phyloP scores from a whole-genome alignment of 2,797 vertebrate genomes.

The Acridotheres tristis region DNA sequence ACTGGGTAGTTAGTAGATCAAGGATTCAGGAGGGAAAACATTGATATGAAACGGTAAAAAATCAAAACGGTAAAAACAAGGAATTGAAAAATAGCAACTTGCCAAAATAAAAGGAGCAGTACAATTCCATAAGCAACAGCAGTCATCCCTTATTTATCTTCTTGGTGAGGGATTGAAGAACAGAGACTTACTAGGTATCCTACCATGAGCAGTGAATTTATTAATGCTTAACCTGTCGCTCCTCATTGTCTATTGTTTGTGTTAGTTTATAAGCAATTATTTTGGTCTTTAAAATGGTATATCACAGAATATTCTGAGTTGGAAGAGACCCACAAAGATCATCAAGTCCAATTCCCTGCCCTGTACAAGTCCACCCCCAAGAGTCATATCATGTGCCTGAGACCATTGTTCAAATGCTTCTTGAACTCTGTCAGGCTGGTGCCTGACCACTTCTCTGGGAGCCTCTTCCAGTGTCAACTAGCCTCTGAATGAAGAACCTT shows the following conservation, averaged over 20 bases:
- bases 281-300: background rate
- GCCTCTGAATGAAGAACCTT: background rate
- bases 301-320: background rate
- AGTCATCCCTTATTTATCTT: background rate
- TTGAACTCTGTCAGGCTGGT: background rate
- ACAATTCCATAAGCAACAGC: background rate
- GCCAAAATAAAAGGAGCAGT: background rate
- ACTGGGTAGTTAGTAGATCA: background rate
- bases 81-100: background rate
- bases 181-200: background rate
- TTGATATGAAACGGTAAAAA: background rate
- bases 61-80: background rate
- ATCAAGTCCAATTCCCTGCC: background rate
- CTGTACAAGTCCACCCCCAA: background rate
- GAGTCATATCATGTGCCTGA: too few species aligned
- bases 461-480: background rate
- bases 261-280: background rate
- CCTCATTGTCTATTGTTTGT: too few species aligned
- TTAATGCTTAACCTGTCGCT: background rate
- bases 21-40: background rate
- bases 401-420: background rate
- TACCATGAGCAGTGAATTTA: background rate
- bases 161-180: background rate
- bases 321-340: background rate
- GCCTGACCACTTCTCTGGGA: background rate